Evolutionary conservation across 2,888 invertebrate species (phyloP).

Genomic region (Dasypolia templi): DNA sequence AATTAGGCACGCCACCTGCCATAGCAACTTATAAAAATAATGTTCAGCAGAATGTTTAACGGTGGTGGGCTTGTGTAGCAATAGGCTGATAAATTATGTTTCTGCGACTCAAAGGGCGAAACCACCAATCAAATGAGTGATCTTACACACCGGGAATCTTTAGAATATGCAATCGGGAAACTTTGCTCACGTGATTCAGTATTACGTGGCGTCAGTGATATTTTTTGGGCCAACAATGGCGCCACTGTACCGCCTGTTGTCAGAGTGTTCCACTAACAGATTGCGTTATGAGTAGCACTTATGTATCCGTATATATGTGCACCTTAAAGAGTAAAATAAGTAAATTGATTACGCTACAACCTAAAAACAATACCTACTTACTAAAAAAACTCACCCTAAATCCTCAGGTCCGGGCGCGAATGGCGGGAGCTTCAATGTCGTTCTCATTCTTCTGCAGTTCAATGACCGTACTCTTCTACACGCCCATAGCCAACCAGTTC

Average conservation of each 20-base stretch:
- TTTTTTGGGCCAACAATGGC: not conserved
- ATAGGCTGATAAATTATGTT: not conserved
- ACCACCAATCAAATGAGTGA: not conserved
- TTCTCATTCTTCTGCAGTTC: conserved; percentile 85
- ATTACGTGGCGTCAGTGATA: not conserved
- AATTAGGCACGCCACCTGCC: not conserved
- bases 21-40: not conserved
- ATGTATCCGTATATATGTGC: not conserved
- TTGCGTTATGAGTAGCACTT: not conserved
- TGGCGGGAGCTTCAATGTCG: conserved; percentile 83
- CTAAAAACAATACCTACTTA: not conserved
- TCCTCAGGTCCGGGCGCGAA: conserved; percentile 79
- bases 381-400: not conserved
- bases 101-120: not conserved
- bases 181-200: not conserved
- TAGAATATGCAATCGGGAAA: not conserved
- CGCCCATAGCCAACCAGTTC: conserved; percentile 78
- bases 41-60: no score
- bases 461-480: conserved; percentile 81
- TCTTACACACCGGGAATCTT: not conserved
- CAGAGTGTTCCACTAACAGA: not conserved
- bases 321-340: not conserved
- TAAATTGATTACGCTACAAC: not conserved
- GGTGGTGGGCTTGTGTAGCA: not conserved
- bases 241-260: not conserved